phyloP scores from a whole-genome alignment of 2,797 vertebrate species.

The Syngnathus acus region DNA sequence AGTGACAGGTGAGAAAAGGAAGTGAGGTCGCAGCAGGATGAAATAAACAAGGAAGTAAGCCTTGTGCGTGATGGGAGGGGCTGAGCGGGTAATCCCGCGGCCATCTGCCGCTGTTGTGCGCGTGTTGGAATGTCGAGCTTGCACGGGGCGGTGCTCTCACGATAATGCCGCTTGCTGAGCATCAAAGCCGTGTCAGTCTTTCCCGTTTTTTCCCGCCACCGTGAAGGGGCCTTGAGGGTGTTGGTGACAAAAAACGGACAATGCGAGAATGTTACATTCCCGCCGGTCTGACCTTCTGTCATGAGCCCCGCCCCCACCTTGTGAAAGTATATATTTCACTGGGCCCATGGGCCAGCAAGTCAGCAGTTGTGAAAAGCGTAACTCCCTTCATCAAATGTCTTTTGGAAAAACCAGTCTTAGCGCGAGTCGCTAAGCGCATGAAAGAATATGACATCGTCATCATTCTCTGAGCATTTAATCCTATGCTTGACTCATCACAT shows the following conservation, averaged over 20 bases:
- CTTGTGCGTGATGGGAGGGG: constrained; percentile 11
- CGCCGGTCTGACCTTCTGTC: neutral
- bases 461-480: constrained; percentile 4
- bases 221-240: neutral
- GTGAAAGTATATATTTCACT: neutral
- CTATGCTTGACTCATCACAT: neutral
- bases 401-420: neutral
- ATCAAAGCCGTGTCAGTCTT: neutral
- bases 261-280: neutral
- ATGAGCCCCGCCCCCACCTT: neutral
- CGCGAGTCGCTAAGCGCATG: neutral
- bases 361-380: neutral
- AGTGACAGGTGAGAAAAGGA: neutral
- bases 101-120: constrained; percentile 66
- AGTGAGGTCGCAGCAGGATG: constrained; percentile 22
- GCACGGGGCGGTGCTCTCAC: neutral
- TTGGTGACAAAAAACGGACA: neutral
- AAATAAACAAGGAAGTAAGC: neutral
- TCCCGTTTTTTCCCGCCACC: neutral
- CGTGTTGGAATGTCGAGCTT: neutral
- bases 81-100: constrained; percentile 50
- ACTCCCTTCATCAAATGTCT: neutral
- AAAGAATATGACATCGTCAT: neutral
- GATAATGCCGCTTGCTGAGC: neutral
- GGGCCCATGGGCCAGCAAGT: neutral